Conservation (phyloP, 2,797 vertebrate species). For the Ataeniobius toweri region DNA sequence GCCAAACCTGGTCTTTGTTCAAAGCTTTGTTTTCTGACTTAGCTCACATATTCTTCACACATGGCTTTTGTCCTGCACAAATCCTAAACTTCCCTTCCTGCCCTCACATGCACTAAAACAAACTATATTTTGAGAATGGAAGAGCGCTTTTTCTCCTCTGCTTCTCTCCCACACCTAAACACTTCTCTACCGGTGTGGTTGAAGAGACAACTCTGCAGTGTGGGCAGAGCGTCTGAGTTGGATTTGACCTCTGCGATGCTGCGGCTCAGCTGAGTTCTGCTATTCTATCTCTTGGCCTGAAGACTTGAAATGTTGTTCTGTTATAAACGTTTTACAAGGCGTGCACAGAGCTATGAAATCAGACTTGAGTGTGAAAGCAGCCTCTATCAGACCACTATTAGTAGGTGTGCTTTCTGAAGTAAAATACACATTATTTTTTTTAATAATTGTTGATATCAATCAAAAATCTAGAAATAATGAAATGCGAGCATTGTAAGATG, state of each 20-base stretch:
- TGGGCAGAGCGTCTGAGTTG: slow-evolving; percentile 70
- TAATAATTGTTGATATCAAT: neutral
- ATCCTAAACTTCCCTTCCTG: neutral
- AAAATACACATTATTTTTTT: neutral
- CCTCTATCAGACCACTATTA: neutral
- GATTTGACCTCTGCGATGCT: slow-evolving; percentile 69
- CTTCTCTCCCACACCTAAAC: slow-evolving; percentile 52
- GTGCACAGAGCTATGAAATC: neutral
- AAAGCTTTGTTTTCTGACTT: slow-evolving; percentile 2
- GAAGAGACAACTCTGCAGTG: slow-evolving; percentile 67
- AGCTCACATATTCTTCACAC: slow-evolving; percentile 7
- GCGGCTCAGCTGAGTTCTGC: slow-evolving; percentile 60
- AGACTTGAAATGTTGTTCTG: slow-evolving; percentile 45
- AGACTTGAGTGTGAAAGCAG: neutral
- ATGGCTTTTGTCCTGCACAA: neutral
- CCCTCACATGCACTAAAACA: slow-evolving; percentile 13
- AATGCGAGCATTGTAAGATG: neutral
- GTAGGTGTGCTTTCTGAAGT: neutral
- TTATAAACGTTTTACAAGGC: slow-evolving; percentile 30
- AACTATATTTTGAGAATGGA: slow-evolving; percentile 48
- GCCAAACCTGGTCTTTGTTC: slow-evolving; percentile 2
- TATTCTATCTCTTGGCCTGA: slow-evolving; percentile 50
- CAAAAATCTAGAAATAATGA: slow-evolving; percentile 11
- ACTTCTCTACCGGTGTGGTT: slow-evolving; percentile 43
- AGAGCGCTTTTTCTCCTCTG: slow-evolving; percentile 22